Conservation (phyloP, 1,140 invertebrate species). For the Carposina sasakii region DNA sequence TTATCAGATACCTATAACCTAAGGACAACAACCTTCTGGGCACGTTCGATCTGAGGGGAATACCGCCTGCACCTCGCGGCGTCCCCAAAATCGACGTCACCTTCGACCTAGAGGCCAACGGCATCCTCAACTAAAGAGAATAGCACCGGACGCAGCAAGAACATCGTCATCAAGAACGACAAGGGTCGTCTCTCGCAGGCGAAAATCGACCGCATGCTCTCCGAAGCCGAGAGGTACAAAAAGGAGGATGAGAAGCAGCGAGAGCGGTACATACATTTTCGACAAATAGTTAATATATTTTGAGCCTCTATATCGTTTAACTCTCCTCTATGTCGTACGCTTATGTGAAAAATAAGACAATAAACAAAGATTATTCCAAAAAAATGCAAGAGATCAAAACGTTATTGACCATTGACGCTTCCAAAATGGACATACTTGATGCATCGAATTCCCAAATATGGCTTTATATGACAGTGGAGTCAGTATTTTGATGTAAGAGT, state of each 20-base stretch:
- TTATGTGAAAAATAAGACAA: no score
- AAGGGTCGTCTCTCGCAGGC: conserved; percentile 66
- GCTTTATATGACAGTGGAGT: no score
- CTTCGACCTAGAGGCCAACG: conserved; percentile 1
- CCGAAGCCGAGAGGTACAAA: conserved; percentile 1
- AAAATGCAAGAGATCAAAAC: no score
- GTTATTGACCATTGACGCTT: no score
- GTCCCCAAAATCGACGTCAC: neutral
- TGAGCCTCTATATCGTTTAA: no score
- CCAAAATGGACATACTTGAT: no score
- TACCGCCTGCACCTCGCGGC: neutral
- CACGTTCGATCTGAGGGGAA: neutral
- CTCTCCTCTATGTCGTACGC: no score
- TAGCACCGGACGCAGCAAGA: neutral
- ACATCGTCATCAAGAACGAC: conserved; percentile 70
- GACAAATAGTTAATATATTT: no score
- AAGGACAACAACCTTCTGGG: neutral
- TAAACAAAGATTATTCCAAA: no score
- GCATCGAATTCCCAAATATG: no score
- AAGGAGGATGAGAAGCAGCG: neutral
- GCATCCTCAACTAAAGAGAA: neutral
- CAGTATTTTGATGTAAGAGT: no score
- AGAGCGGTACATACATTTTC: no score
- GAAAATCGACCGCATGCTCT: conserved; percentile 42
- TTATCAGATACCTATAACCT: conserved; percentile 42